phyloP scores from a whole-genome alignment of 1,140 invertebrate genomes.

The Bombus picipes region DNA sequence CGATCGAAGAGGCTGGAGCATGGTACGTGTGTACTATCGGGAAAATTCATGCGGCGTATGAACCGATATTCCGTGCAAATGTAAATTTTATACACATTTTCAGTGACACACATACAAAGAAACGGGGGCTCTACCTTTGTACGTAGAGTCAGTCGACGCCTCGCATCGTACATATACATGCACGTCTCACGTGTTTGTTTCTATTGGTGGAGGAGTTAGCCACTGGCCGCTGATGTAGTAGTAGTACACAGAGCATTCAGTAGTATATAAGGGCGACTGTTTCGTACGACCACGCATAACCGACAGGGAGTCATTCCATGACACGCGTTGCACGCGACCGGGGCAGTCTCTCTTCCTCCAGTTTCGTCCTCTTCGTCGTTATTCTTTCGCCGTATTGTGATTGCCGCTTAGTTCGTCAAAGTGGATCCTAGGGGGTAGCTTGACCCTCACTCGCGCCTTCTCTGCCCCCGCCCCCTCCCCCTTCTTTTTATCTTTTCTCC shows the following conservation, averaged over 20 bases:
- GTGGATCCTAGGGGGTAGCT: neutral
- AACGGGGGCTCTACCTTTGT: neutral
- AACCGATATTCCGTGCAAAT: neutral
- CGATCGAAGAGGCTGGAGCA: neutral
- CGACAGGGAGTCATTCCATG: conserved; percentile 45
- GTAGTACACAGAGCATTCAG: conserved; percentile 55
- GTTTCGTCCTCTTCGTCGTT: neutral
- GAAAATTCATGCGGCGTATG: neutral
- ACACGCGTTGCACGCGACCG: conserved; percentile 7
- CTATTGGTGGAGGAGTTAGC: conserved; percentile 67
- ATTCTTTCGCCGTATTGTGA: neutral
- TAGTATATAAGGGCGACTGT: conserved; percentile 72
- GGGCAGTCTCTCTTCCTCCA: neutral
- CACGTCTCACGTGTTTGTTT: conserved; percentile 60
- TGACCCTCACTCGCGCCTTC: neutral
- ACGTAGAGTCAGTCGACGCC: neutral
- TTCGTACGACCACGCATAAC: conserved; percentile 56
- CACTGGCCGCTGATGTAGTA: conserved; percentile 52
- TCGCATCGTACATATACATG: neutral
- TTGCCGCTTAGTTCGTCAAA: neutral
- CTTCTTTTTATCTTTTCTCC: neutral
- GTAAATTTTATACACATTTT: conserved; percentile 4
- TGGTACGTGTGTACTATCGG: neutral
- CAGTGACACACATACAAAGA: neutral
- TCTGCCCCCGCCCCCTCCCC: too few species aligned